A percentile compares a stretch with the other conserved stretches of the same genome.
phyloP scores from a whole-genome alignment of 2,888 invertebrate genomes.

The Apotomis betuletana region DNA sequence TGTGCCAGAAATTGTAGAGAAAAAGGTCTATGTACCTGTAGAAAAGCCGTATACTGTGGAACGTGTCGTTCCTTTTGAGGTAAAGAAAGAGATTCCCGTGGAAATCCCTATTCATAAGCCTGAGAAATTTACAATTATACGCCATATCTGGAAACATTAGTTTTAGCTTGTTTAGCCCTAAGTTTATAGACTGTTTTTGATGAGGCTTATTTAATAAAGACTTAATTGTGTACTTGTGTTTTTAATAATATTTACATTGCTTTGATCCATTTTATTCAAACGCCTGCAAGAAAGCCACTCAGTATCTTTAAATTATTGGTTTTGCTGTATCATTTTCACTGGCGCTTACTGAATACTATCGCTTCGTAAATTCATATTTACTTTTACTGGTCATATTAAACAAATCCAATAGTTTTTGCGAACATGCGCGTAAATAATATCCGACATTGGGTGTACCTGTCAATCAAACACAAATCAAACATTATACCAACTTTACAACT shows the following conservation, averaged over 20 bases:
- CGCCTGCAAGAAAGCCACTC: constrained; percentile 17
- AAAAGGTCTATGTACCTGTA: constrained; percentile 56
- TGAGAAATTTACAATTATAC: constrained; percentile 57
- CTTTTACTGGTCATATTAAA: not conserved
- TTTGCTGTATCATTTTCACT: not conserved
- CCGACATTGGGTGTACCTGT: not conserved
- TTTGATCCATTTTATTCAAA: not conserved
- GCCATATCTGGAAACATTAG: constrained; percentile 65
- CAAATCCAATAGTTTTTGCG: not conserved
- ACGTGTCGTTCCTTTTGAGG: constrained; percentile 51
- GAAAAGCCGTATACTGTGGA: constrained; percentile 57
- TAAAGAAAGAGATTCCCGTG: constrained; percentile 53
- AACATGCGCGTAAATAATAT: not conserved
- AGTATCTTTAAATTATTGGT: not conserved
- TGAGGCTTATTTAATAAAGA: constrained; percentile 45
- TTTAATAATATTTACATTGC: constrained; percentile 8
- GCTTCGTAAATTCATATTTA: not conserved
- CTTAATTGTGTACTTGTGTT: constrained; percentile 14
- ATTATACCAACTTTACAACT: not conserved
- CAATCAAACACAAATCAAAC: constrained; percentile 10
- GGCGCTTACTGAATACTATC: not conserved
- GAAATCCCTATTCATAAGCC: constrained; percentile 51
- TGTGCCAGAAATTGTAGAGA: constrained; percentile 49
- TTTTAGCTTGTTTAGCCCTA: constrained; percentile 41
- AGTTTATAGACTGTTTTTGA: constrained; percentile 47